Conservation (phyloP, 2,888 invertebrate genomes). For the Epirrita christyi region DNA sequence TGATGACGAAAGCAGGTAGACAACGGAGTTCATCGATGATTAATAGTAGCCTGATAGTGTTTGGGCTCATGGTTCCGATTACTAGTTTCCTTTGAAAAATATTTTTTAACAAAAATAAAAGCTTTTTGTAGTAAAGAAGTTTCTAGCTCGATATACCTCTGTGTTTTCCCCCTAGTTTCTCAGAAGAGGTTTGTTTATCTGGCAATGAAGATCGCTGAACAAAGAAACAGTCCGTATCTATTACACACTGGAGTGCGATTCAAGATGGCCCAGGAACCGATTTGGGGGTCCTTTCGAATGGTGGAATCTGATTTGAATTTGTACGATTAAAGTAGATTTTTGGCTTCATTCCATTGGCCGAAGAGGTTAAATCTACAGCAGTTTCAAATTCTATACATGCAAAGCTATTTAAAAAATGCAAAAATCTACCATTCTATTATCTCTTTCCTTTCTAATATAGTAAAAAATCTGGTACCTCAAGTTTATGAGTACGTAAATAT, state of each 20-base stretch:
- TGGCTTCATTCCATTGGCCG: conserved; percentile 1
- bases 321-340: conserved; percentile 9
- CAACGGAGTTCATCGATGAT: too few relatives aligned
- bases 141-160: conserved; percentile 4
- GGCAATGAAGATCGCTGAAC: conserved; percentile 56
- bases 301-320: conserved; percentile 25
- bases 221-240: conserved; percentile 54
- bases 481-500: too few relatives aligned
- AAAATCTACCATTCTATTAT: too few relatives aligned
- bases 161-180: conserved; percentile 16
- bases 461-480: too few relatives aligned
- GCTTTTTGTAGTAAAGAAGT: neutral
- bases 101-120: too few relatives aligned
- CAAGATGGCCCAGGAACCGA: conserved; percentile 55
- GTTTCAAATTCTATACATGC: too few relatives aligned
- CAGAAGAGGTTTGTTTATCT: conserved; percentile 32
- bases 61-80: neutral
- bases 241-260: conserved; percentile 51
- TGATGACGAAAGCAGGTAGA: too few relatives aligned
- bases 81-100: too few relatives aligned
- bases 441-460: too few relatives aligned
- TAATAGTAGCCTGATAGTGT: neutral
- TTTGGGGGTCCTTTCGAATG: conserved; percentile 39
- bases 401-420: too few relatives aligned
- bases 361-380: too few relatives aligned